These are phyloP conservation scores for Ormyrus labotus DNA, from an alignment of 2,888 invertebrate genomes.

Conservation along the genomic window DNA sequence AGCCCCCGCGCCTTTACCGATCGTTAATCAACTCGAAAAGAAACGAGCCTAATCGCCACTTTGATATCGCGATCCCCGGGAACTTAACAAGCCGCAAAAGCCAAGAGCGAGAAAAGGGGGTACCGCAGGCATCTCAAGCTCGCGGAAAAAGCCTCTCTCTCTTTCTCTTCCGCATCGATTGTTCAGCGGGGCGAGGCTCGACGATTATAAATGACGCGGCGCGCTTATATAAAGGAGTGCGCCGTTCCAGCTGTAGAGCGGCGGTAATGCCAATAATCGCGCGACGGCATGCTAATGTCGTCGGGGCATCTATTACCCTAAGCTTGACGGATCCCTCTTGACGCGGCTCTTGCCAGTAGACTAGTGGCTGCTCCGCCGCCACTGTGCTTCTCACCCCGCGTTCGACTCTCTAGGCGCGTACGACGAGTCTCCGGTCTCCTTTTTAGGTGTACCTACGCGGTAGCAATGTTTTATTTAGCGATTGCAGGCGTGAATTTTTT, in stretches of 20 bases:
- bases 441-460: not conserved
- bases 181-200: slow-evolving; percentile 36
- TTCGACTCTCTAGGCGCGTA: slow-evolving; percentile 3
- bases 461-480: too few relatives aligned
- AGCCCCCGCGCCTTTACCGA: too few relatives aligned
- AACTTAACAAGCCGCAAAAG: too few relatives aligned
- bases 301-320: slow-evolving; percentile 73
- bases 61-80: too few relatives aligned
- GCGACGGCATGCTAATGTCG: slow-evolving; percentile 72
- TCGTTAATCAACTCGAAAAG: too few relatives aligned
- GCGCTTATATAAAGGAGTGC: not conserved
- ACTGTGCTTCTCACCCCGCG: not conserved
- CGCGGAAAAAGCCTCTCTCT: not conserved
- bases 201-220: slow-evolving; percentile 52
- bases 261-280: slow-evolving; percentile 73
- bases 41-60: too few relatives aligned
- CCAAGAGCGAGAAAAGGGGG: not conserved
- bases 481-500: too few relatives aligned
- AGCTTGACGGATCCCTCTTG: slow-evolving; percentile 73
- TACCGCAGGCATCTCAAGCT: too few relatives aligned
- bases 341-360: slow-evolving; percentile 63
- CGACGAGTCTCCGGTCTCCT: not conserved
- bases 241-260: not conserved
- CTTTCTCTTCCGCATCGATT: slow-evolving; percentile 48
- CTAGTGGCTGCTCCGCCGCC: not conserved